Evolutionary conservation across 2,888 invertebrate genomes (phyloP), one percentile per base, ranked within the genome.

Genomic region (Nomada fucata): DNA sequence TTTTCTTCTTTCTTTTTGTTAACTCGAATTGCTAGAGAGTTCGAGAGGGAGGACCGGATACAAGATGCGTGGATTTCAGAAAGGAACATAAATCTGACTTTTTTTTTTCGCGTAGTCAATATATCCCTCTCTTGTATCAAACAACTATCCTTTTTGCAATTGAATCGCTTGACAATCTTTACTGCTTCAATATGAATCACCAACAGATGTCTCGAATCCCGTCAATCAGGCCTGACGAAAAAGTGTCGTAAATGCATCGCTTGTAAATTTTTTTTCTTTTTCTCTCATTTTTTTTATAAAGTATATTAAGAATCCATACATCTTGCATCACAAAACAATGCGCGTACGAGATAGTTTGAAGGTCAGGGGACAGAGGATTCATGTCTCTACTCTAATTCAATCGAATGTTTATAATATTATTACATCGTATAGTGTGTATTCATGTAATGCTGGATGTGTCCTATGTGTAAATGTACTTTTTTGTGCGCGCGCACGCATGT

Each of bases 1-100:
- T 87, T 88, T 87, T 85, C 74, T 47, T 84, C 88, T 75, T 85
- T 77, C 82, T 87, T 76, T 68, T 76, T 82, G 74, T 77, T 73
- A 78, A 73, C 71, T 80, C 70, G 84, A 74, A 83, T 86, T 83
- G 88, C 82, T 83, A 83, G 77, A 85, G 84, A 84, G 83, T 85
- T 91, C 89, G 84, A 90, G 88, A 89, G 89, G 92, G 89, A 91
- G 90, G 90, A 90, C 89, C 88, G 86, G 91, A 92, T 90, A 91
- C 89, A 92, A 92, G 91, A 91, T 90, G 91, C 88, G 89, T 90
- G 91, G 91, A 89, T 89, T 83, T 86, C 73, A 85, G 61, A 76
- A 85, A 83, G 73, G 72, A 86, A 84, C 70, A 74, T 81, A 84
- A 84, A 50, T 61, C 61, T 57, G 42, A 73, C 64, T 70, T 65